Evolutionary conservation across 2,113 vertebrate genomes (phyloP), one percentile per base, ranked within the genome.

Genomic region (Prochilodus magdalenae): DNA sequence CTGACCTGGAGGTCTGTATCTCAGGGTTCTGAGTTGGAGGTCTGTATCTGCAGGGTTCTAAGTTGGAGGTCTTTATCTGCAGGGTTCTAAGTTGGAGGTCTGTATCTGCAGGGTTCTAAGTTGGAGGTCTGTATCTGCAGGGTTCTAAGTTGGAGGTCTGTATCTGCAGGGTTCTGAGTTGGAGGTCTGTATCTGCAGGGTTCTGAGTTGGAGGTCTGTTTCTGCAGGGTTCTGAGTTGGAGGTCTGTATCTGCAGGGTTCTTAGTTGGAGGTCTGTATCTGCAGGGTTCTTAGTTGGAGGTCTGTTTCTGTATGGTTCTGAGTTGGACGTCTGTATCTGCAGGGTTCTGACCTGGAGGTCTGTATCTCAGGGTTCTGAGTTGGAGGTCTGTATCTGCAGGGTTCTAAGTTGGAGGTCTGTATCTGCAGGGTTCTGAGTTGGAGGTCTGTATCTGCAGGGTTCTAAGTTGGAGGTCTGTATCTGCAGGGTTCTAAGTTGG

Each of bases 401-500:
- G 98, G 33, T 99, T 99, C 92, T n/a, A n/a, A n/a, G n/a, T n/a
- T n/a, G n/a, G n/a, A n/a, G n/a, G n/a, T n/a, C n/a, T n/a, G n/a
- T n/a, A n/a, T n/a, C n/a, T n/a, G n/a, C 4, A 44, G 8, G 4
- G 5, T 22, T 55, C 51, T 55, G 5, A 55, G 53, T 55, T 6
- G 0, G 18, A 20, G 40, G 40, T 1, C 11, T 44, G 40, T 7
- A 44, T 44, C 40, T 44, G 40, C 40, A 44, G 4, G 40, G 40
- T 55, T 55, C 18, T 55, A 7, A 55, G 20, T 55, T 6, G 0
- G 53, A 2, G 40, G 7, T 75, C n/a, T 55, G 29, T 73, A 26
- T 79, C 57, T 63, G 2, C 86, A 99, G 98, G 98, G 33, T 99
- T 99, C 92, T n/a, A n/a, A n/a, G n/a, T n/a, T n/a, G n/a, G n/a